Evolutionary conservation across 2,888 invertebrate genomes (phyloP), one percentile per base, ranked within the genome.

Genomic region (Trypoxylon attenuatum): DNA sequence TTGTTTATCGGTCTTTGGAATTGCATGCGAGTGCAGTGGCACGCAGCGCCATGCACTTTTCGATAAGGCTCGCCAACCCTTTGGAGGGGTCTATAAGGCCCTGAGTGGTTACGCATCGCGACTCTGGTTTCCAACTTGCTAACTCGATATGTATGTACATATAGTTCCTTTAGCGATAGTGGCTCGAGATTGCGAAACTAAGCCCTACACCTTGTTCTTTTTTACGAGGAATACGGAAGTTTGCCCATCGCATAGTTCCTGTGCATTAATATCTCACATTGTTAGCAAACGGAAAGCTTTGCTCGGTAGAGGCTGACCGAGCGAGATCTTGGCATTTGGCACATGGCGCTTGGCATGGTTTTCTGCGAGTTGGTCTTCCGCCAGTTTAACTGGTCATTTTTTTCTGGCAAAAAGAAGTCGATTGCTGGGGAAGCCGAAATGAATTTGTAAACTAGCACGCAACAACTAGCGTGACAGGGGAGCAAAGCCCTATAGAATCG

Each of bases 1-100:
- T 82, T 81, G 80, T 83, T 84, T 83, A 84, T 83, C 82, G 56
- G 74, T 18, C 59, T 39, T 29, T 51, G n/a, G n/a, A n/a, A n/a
- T n/a, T n/a, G 65, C 79, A 78, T 77, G 81, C 78, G 65, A 82
- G 56, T 49, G 42, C 69, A 2, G 33, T 58, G 63, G 57, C 64
- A 70, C 61, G 66, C 61, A 72, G 57, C 41, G 45, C 60, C 59
- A 29, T n/a, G n/a, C n/a, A n/a, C n/a, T n/a, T 54, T 47, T 33
- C 62, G 80, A 82, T 83, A 82, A 82, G 73, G 46, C 56, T 49
- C 15, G 42, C 25, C 50, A 25, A 27, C 54, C 57, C 21, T 49
- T 58, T 56, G 25, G 38, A 56, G 51, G 51, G 33, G 45, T 47
- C n/a, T n/a, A n/a, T n/a, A n/a, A n/a, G n/a, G n/a, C n/a, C n/a